Base-by-base conservation (phyloP, 35 echinoderm and acorn worm genomes). In the Diadema setosum region DNA sequence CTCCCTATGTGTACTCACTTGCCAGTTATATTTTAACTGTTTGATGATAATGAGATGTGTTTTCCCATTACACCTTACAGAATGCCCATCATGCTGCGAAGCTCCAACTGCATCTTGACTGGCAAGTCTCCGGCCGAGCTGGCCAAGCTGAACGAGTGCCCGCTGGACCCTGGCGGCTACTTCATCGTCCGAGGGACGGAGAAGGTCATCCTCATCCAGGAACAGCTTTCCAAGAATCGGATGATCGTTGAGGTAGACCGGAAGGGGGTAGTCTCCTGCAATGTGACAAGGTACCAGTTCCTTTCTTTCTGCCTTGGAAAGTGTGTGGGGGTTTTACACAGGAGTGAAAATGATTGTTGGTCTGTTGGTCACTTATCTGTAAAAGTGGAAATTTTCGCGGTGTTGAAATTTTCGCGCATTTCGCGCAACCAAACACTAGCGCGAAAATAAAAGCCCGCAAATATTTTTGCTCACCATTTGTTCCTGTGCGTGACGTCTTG, bases 61-160 rank as follows among this genome's bases (percentile, higher is more conserved):
- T n/a, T n/a, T n/a, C n/a, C n/a, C n/a, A n/a, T n/a, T n/a, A n/a
- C n/a, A n/a, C 32, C 4, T 81, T 46, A 40, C 45, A 98, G 96
- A 39, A 98, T 98, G 96, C 96, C 96, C 2, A 98, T 98, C 46
- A 98, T 98, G 96, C 41, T 98, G 76, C 45, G 96, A 46, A 98
- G 95, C 45, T 98, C 96, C 64, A 98, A 98, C 90, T 98, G 96
- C 70, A 86, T 98, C 31, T 78, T 98, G 82, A 88, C 85, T 2
- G 89, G 86, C 5, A 98, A 98, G 70, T 87, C 85, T 25, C 96
- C 89, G 67, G 92, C 92, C 16, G 92, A 94, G 42, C 67, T 94
- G 37, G 96, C 96, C n/a, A 94, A 92, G 44, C 84, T 98, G 1
- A 98, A 98, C 40, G 96, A 98, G 58, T 98, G 96, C 45, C 96